Evolutionary conservation across 2,797 vertebrate genomes (phyloP), one percentile per base, ranked within the genome.

Genomic region (Hybognathus amarus): DNA sequence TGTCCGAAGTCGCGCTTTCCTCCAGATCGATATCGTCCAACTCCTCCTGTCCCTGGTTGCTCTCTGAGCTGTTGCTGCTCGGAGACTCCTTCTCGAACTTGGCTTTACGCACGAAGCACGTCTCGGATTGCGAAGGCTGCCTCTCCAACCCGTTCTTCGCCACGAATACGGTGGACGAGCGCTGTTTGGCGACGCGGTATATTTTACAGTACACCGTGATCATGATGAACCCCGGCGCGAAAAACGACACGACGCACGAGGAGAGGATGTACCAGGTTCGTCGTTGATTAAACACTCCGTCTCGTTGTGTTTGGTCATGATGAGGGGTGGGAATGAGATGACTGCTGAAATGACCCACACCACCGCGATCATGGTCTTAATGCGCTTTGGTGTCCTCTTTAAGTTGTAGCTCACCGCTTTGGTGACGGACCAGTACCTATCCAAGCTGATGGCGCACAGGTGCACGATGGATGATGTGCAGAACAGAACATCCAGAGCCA

Each of bases 391-490:
- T 12, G 95, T 97, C 84, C 96, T 94, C 71, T 94, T 96, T 76
- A 95, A 92, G 92, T 96, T 96, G 90, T 96, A 94, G 87, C 95
- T 95, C 0, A 96, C 94, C 0, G 96, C 96, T 54, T 96, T 92
- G 0, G 96, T 97, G 84, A 97, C 93, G 0, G 96, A 96, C 96
- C 97, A 97, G 93, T 97, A 97, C 42, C 96, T 93, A 89, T 97
- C 96, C 0, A 97, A 94, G 89, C 96, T 97, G 92, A 97, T 97
- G 91, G 96, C 96, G 0, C 96, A 97, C 52, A 97, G 95, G 88
- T 97, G 96, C 77, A 96, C 95, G 0, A 97, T 97, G 89, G 97
- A 97, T 0, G 97, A 94, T 0, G 97, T 97, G 90, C 97, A 97
- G 66, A 97, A 96, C 38, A 97, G 93, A 78, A 97, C 95, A 0